Evolutionary conservation across 1,140 invertebrate species (phyloP).

Genomic region (Oryzaephilus surinamensis): DNA sequence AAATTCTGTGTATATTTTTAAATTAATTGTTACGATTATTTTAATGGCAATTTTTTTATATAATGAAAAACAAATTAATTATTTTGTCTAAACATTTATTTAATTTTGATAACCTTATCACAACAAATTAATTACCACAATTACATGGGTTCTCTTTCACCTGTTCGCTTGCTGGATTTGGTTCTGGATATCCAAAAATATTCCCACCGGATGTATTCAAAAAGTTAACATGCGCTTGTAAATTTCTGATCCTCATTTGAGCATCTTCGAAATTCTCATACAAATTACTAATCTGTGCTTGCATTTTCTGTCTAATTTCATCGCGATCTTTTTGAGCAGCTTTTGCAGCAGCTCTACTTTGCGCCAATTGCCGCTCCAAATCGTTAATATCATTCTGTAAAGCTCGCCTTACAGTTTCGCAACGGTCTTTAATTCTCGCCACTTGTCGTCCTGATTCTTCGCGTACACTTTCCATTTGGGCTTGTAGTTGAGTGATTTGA

Average conservation of each 20-base stretch:
- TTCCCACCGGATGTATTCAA: too few relatives aligned
- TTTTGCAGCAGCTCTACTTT: slow-evolving; percentile 47
- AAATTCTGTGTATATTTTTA: slow-evolving; percentile 13
- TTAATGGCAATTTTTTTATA: too few relatives aligned
- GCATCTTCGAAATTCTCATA: slow-evolving; percentile 58
- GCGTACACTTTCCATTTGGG: slow-evolving; percentile 54
- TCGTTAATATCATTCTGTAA: slow-evolving; percentile 54
- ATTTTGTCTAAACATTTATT: too few relatives aligned
- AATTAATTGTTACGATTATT: slow-evolving; percentile 9
- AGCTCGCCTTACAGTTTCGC: slow-evolving; percentile 46
- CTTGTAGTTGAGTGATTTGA: slow-evolving; percentile 47
- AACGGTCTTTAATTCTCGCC: slow-evolving; percentile 37
- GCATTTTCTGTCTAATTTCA: slow-evolving; percentile 56
- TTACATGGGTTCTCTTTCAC: background rate
- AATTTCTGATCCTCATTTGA: slow-evolving; percentile 48
- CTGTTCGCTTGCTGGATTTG: slow-evolving; percentile 9
- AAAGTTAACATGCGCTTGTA: slow-evolving; percentile 53
- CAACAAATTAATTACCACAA: too few relatives aligned
- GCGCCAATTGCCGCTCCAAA: slow-evolving; percentile 52
- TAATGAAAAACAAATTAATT: too few relatives aligned
- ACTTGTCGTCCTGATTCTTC: slow-evolving; percentile 63
- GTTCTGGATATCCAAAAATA: too few relatives aligned
- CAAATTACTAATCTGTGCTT: slow-evolving; percentile 52
- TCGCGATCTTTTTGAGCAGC: slow-evolving; percentile 54
- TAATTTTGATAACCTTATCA: too few relatives aligned